Evolutionary conservation across 1,140 invertebrate genomes (phyloP).

Genomic region (Telenomus remus): DNA sequence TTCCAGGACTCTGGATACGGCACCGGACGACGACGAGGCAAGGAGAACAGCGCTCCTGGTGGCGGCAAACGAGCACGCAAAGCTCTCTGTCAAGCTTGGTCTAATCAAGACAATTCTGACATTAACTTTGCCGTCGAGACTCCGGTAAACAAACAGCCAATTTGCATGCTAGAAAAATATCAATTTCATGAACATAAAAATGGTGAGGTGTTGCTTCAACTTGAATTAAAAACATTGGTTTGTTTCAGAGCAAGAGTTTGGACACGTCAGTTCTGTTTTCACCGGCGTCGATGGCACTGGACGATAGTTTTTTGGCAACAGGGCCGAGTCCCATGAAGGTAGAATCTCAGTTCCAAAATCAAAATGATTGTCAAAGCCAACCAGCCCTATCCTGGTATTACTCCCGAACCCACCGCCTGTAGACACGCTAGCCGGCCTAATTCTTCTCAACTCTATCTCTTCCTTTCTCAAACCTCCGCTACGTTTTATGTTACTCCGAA

Average conservation of each 20-base stretch:
- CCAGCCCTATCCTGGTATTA: conserved; percentile 74
- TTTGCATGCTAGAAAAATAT: no score
- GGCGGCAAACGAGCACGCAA: conserved; percentile 82
- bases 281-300: conserved; percentile 85
- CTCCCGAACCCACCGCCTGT: conserved; percentile 73
- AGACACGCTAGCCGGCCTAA: conserved; percentile 76
- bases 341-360: conserved; percentile 69
- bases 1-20: conserved; percentile 79
- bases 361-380: conserved; percentile 68
- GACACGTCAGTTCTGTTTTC: conserved; percentile 89
- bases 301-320: conserved; percentile 72
- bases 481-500: conserved; percentile 41
- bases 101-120: conserved; percentile 77
- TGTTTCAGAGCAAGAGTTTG: conserved; percentile 87
- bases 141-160: conserved; percentile 78
- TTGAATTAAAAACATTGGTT: no score
- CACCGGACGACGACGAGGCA: conserved; percentile 78
- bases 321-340: conserved; percentile 73
- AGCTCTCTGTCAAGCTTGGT: conserved; percentile 84
- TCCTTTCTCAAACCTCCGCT: conserved; percentile 33
- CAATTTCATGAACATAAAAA: neutral
- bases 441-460: conserved; percentile 56
- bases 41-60: conserved; percentile 81
- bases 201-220: neutral
- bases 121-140: conserved; percentile 84